Evolutionary conservation across 92 coral and sea anemone genomes (phyloP), one percentile per base, ranked within the genome.

Genomic region (Phenganax subtilis): DNA sequence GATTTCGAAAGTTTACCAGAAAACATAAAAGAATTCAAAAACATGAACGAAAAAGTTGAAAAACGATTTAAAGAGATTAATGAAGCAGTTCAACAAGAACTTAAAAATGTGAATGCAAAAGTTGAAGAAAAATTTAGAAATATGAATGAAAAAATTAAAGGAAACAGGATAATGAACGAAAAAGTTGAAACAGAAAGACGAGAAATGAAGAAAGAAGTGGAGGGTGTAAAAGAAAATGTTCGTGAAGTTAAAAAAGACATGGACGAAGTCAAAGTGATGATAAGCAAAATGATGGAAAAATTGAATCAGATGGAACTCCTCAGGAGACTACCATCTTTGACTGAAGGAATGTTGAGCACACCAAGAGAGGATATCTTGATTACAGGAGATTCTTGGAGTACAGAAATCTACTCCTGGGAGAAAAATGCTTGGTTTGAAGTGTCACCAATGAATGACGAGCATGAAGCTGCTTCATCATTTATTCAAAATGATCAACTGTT

Each of bases 341-440:
- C 65, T 59, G 65, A 4, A 27, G 16, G 12, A 59, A 59, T 59
- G 65, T 15, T 59, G 65, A 59, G 17, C 17, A 20, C 25, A 20
- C 65, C 65, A 59, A 59, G 12, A 59, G 16, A 59, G 17, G 65
- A 59, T 59, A 9, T 59, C 17, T 59, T 59, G 17, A 59, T 59
- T 9, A 10, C 65, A 59, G 65, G 65, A 9, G 65, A 27, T 9
- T 5, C 6, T 59, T 16, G 6, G 12, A 59, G 65, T 59, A 15
- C 65, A 59, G 65, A 59, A 59, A 59, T 59, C 12, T 59, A 9
- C 12, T 59, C 65, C 17, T 59, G 65, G 65, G 65, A 59, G 65
- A 59, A 59, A 59, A 10, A 10, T 59, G 65, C 17, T 59, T 59
- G 65, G 65, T 59, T 59, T 59, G 65, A 59, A 27, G 65, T 59